Base-by-base conservation (phyloP, 2,888 invertebrate species). In the Athalia circularis region DNA sequence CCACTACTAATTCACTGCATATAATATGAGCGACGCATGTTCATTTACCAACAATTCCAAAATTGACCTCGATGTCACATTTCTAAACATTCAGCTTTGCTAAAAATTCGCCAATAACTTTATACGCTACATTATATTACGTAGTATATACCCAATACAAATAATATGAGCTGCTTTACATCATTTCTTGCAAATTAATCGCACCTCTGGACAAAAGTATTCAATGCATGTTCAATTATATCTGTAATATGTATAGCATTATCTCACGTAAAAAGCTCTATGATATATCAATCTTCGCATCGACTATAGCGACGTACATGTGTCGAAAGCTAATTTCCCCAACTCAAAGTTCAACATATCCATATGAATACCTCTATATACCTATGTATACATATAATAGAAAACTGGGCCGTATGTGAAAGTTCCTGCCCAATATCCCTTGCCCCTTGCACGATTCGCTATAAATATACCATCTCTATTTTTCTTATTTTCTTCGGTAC, bases 401-500 rank as follows among this genome's bases (percentile, higher is more conserved):
- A n/a, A 11, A 68, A 68, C 68, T 68, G 45, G 68, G 68, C 68
- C 68, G 54, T 9, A 68, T 68, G 68, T 68, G 68, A 68, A 68
- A 68, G 68, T 68, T 68, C 43, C 54, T 54, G 54, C 43, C 29
- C 50, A 68, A 68, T 68, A 68, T 68, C 68, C 68, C 29, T 29
- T 29, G 29, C 29, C 29, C 29, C 29, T 29, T 29, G 29, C 29
- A 29, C 29, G 29, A 29, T 29, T 29, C 29, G 29, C 29, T 29
- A 29, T 29, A 29, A 29, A 29, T 29, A 29, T 29, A 29, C 29
- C 2, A 29, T 29, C 29, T 29, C 29, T 29, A 29, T 64, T 64
- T 64, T n/a, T 11, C 45, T 43, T 45, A 11, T 64, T 43, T 45
- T 43, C 6, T 64, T 3, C 0, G n/a, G 43, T 64, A 43, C 64